These are phyloP conservation scores for Drosophila ercepeae DNA, from an alignment of 1,140 invertebrate genomes.

Conservation along the genomic window DNA sequence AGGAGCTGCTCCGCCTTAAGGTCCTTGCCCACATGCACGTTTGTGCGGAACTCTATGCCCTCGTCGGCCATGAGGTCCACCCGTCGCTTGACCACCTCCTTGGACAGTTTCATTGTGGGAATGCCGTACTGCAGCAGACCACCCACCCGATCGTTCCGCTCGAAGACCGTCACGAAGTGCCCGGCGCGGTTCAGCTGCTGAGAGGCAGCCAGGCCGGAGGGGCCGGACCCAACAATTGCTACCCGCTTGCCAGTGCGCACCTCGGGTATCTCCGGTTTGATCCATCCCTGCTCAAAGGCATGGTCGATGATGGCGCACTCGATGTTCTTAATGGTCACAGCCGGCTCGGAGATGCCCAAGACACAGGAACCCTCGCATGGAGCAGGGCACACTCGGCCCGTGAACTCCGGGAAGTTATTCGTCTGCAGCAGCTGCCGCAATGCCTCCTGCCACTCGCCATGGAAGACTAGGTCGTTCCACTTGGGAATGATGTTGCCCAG, in stretches of 20 bases:
- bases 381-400: conserved; percentile 98
- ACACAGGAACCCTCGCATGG: conserved; percentile 99
- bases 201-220: conserved; percentile 97
- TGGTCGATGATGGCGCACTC: conserved; percentile 99
- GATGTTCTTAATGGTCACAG: conserved; percentile 99
- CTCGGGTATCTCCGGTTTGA: conserved; percentile 88
- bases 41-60: conserved; percentile 96
- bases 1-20: conserved; percentile 89
- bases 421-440: conserved; percentile 97
- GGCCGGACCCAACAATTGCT: conserved; percentile 97
- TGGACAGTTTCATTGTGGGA: conserved; percentile 98
- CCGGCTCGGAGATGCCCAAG: conserved; percentile 96
- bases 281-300: conserved; percentile 98
- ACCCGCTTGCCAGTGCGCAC: conserved; percentile 93
- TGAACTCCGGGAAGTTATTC: conserved; percentile 99
- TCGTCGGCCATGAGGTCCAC: conserved; percentile 94
- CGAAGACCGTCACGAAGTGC: conserved; percentile 96
- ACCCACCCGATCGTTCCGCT: conserved; percentile 97
- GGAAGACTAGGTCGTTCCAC: conserved; percentile 98
- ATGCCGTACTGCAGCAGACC: conserved; percentile 99
- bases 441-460: conserved; percentile 98
- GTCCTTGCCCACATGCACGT: conserved; percentile 96
- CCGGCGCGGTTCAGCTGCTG: conserved; percentile 97
- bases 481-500: conserved; percentile 99
- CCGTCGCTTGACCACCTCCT: conserved; percentile 95